Percentiles rank a stretch among this genome's conserved stretches.
phyloP scores from a whole-genome alignment of 2,888 invertebrate species.

The Nemoura dubitans region DNA sequence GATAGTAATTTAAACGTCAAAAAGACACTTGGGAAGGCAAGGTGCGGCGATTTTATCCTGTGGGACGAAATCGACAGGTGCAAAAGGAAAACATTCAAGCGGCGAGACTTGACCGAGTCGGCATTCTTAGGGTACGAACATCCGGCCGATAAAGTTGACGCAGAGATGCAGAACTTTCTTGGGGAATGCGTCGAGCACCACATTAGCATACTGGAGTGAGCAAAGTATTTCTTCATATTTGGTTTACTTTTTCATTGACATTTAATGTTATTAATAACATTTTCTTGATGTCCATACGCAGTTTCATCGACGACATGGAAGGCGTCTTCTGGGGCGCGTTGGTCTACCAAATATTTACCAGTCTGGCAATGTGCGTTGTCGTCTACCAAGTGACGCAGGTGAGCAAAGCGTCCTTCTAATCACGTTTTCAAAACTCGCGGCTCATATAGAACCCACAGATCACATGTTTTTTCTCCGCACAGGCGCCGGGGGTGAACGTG shows the following conservation, averaged over 20 bases:
- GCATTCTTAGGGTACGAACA: neutral
- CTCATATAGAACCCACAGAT: too few relatives aligned
- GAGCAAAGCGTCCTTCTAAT: neutral
- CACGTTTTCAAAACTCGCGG: too few relatives aligned
- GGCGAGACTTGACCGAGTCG: neutral
- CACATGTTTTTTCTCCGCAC: too few relatives aligned
- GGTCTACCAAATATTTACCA: neutral
- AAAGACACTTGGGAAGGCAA: neutral
- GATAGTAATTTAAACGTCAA: neutral
- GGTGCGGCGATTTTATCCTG: neutral
- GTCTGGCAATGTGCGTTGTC: constrained; percentile 18
- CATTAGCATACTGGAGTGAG: neutral
- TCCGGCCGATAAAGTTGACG: neutral
- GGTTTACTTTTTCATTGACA: too few relatives aligned
- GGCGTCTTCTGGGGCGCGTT: neutral
- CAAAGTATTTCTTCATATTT: too few relatives aligned
- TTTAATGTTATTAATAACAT: too few relatives aligned
- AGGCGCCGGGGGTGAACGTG: neutral
- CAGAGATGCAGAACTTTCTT: neutral
- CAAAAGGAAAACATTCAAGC: neutral
- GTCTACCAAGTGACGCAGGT: constrained; percentile 22
- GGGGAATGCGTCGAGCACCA: constrained; percentile 17
- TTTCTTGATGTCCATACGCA: too few relatives aligned
- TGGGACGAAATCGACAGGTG: neutral
- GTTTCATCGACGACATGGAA: neutral